phyloP scores from a whole-genome alignment of 2,888 invertebrate genomes.

The Opisthograptis luteolata region DNA sequence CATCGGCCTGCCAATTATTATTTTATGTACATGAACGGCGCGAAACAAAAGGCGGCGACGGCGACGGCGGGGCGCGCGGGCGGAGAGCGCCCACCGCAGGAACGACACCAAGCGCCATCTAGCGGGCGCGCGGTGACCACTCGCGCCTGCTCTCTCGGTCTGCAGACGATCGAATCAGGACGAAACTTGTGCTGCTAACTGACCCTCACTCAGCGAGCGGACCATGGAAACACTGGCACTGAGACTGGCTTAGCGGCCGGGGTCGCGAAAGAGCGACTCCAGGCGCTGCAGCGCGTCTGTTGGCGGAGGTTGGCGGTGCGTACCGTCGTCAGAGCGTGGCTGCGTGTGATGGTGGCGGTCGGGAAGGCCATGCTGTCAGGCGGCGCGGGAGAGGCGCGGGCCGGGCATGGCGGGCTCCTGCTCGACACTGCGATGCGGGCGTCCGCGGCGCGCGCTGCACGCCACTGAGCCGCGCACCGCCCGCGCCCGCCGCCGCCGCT shows the following conservation, averaged over 20 bases:
- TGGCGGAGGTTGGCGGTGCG: constrained; percentile 52
- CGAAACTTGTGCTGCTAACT: constrained; percentile 66
- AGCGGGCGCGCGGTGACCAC: constrained; percentile 78
- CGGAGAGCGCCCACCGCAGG: constrained; percentile 81
- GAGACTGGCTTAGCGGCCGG: constrained; percentile 45
- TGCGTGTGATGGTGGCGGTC: constrained; percentile 83
- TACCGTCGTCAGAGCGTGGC: constrained; percentile 85
- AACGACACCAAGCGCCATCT: constrained; percentile 81
- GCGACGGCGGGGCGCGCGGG: constrained; percentile 75
- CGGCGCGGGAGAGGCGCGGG: constrained; percentile 82
- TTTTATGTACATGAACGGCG: constrained; percentile 78
- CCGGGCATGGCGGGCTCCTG: constrained; percentile 83
- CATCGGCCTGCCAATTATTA: constrained; percentile 79
- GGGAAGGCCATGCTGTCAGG: constrained; percentile 83
- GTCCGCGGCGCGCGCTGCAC: constrained; percentile 83
- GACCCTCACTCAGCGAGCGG: constrained; percentile 61
- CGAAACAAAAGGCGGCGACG: constrained; percentile 77
- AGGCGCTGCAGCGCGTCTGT: constrained; percentile 36
- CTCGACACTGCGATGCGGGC: constrained; percentile 83
- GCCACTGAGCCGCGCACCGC: constrained; percentile 80
- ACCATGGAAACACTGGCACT: constrained; percentile 71
- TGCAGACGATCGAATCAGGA: constrained; percentile 82
- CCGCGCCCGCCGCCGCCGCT: constrained; percentile 59
- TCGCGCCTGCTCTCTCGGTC: constrained; percentile 74
- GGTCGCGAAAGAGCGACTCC: constrained; percentile 41